Conservation (phyloP, 2,113 vertebrate genomes). For the Typhlomys cinereus region DNA sequence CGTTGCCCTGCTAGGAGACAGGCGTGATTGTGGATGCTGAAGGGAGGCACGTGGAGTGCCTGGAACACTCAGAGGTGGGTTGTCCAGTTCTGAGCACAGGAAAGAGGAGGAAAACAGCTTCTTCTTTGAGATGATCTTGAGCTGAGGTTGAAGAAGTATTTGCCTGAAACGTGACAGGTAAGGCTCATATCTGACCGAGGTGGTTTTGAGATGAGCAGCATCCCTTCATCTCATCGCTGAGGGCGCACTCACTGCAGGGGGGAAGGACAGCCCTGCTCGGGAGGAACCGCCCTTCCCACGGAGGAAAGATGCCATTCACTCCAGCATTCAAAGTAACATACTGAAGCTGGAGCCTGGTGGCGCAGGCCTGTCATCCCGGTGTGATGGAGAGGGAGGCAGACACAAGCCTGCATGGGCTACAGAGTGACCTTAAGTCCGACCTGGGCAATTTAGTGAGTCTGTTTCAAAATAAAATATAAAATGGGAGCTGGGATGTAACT, state of each 20-base stretch:
- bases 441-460: too few relatives aligned
- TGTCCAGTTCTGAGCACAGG: not conserved
- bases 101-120: not conserved
- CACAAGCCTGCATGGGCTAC: too few relatives aligned
- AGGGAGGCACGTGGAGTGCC: not conserved
- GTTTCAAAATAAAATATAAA: too few relatives aligned
- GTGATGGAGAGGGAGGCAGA: too few relatives aligned
- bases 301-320: not conserved
- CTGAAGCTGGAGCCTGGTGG: not conserved
- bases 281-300: not conserved
- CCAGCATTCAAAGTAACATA: not conserved
- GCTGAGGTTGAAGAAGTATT: not conserved
- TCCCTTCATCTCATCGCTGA: not conserved
- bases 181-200: not conserved
- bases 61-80: not conserved
- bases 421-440: too few relatives aligned
- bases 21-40: not conserved
- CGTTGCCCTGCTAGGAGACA: not conserved
- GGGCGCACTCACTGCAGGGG: too few relatives aligned
- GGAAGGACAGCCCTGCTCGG: too few relatives aligned
- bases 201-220: not conserved
- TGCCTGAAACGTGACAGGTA: not conserved
- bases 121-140: not conserved
- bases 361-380: not conserved
- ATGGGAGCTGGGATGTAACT: not conserved